Conservation (phyloP, 2,888 invertebrate species). For the Cephus pulcher region DNA sequence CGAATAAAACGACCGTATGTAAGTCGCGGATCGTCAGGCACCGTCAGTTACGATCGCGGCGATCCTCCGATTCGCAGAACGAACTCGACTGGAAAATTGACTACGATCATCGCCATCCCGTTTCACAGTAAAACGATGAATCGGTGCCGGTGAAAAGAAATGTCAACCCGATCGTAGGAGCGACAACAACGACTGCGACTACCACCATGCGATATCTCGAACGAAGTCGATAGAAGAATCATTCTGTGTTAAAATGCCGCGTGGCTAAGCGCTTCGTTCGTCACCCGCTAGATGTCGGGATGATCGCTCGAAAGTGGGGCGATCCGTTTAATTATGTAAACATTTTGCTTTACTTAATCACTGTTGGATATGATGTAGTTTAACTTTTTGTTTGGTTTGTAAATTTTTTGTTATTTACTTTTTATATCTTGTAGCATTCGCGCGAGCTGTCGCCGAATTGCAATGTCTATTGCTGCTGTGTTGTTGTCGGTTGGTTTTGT, state of each 20-base stretch:
- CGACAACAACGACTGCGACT: background rate
- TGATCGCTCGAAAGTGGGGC: constrained; percentile 5
- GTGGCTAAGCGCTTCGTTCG: background rate
- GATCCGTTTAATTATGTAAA: constrained; percentile 17
- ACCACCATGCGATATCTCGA: background rate
- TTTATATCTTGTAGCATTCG: constrained; percentile 1
- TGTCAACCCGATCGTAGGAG: background rate
- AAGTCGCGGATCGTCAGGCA: background rate
- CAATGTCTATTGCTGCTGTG: constrained; percentile 57
- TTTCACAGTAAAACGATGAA: background rate
- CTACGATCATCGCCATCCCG: background rate
- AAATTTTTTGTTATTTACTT: background rate
- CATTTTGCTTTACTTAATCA: constrained; percentile 28
- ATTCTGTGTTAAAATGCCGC: background rate
- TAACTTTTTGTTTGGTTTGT: constrained; percentile 8
- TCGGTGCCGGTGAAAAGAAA: background rate
- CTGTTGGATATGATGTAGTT: constrained; percentile 25
- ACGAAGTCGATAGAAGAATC: background rate
- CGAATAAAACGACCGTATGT: background rate
- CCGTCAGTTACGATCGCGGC: background rate
- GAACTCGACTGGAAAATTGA: background rate
- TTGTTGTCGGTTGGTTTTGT: constrained; percentile 51
- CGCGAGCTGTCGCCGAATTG: background rate
- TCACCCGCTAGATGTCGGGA: background rate
- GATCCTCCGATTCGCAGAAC: background rate